Evolutionary conservation across 2,888 invertebrate genomes (phyloP).

Genomic region (Polydesmus complanatus): DNA sequence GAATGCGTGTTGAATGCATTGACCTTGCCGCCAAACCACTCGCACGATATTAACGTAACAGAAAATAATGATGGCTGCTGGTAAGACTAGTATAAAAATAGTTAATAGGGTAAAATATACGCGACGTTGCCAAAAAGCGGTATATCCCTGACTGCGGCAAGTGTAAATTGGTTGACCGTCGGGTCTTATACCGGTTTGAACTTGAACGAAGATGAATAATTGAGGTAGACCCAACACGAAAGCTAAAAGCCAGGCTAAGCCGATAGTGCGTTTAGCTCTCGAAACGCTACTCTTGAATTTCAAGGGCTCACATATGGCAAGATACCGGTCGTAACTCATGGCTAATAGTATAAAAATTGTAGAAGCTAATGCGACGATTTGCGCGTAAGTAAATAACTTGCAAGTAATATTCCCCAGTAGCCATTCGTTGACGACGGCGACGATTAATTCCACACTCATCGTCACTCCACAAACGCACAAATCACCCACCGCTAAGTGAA

Average conservation of each 20-base stretch:
- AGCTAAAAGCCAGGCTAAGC: constrained; percentile 32
- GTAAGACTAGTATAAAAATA: constrained; percentile 33
- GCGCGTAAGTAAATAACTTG: constrained; percentile 32
- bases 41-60: constrained; percentile 34
- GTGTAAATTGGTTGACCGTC: constrained; percentile 29
- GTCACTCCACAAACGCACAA: constrained; percentile 33
- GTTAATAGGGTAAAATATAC: constrained; percentile 35
- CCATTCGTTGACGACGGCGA: constrained; percentile 35
- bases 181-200: constrained; percentile 26
- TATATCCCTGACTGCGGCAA: constrained; percentile 33
- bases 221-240: constrained; percentile 33
- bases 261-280: constrained; percentile 31
- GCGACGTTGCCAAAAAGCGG: constrained; percentile 34
- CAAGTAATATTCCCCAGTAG: constrained; percentile 33
- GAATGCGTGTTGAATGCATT: constrained; percentile 20
- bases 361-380: constrained; percentile 33
- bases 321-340: constrained; percentile 35
- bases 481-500: constrained; percentile 35
- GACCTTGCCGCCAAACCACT: constrained; percentile 32
- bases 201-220: constrained; percentile 33
- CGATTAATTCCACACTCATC: constrained; percentile 35
- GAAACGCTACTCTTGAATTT: constrained; percentile 25
- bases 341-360: constrained; percentile 35
- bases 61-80: constrained; percentile 32
- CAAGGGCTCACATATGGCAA: constrained; percentile 33